A percentile compares a stretch with the other conserved stretches of the same genome.
Evolutionary conservation across 2,888 invertebrate species (phyloP).

Genomic region (Ophion obscuratus): DNA sequence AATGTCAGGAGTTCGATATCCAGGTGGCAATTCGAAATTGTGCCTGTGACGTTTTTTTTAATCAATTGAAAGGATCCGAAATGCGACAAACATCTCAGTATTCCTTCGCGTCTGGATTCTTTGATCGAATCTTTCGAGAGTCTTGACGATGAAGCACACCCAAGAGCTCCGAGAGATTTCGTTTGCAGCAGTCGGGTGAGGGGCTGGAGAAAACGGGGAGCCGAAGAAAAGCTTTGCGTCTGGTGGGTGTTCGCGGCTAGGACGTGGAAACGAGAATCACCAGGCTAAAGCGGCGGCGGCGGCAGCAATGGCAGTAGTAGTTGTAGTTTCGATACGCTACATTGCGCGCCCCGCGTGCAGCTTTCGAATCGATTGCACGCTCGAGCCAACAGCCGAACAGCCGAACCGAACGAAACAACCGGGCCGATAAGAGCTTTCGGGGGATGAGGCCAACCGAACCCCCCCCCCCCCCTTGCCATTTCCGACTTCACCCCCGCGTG

Average conservation of each 20-base stretch:
- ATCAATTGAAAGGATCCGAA: not conserved
- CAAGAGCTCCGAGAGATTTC: conserved; percentile 37
- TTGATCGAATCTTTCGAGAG: conserved; percentile 26
- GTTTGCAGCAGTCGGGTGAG: conserved; percentile 40
- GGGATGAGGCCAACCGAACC: conserved; percentile 31
- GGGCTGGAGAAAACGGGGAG: not conserved
- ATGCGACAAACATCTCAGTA: conserved; percentile 16
- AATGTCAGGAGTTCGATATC: not conserved
- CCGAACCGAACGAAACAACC: conserved; percentile 67
- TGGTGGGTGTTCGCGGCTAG: conserved; percentile 47
- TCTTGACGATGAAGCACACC: not conserved
- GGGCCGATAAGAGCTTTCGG: conserved; percentile 63
- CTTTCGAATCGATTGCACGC: conserved; percentile 69
- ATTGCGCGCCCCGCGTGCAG: conserved; percentile 59
- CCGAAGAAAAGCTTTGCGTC: conserved; percentile 41
- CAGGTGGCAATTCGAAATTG: not conserved
- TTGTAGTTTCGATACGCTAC: conserved; percentile 63
- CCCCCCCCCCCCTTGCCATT: conserved; percentile 6
- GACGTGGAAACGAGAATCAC: conserved; percentile 47
- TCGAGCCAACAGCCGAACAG: conserved; percentile 66
- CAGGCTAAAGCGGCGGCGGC: conserved; percentile 28
- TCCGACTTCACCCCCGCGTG: not conserved
- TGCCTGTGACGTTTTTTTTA: not conserved
- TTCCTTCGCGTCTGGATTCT: conserved; percentile 4
- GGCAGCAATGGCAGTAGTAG: conserved; percentile 13